Conservation (phyloP, 2,113 vertebrate genomes). For the Nibea coibor region DNA sequence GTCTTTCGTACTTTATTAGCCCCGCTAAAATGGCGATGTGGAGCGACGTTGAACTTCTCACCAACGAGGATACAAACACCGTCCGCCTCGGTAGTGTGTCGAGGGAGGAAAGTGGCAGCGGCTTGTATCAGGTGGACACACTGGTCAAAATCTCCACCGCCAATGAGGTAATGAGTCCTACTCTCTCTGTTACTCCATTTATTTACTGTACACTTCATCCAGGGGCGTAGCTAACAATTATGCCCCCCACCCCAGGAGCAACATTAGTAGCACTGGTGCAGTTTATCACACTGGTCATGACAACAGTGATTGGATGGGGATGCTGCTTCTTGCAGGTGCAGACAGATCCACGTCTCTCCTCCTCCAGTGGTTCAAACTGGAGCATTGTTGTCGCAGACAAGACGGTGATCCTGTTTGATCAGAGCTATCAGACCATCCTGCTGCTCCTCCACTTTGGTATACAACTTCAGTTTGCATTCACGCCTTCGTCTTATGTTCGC, state of each 20-base stretch:
- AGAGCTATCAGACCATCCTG: conserved; percentile 86
- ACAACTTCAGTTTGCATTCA: neutral
- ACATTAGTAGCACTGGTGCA: neutral
- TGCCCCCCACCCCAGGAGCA: neutral
- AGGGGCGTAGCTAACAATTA: neutral
- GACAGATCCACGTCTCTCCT: conserved; percentile 83
- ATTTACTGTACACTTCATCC: neutral
- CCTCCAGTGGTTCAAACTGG: conserved; percentile 82
- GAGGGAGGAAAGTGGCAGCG: conserved; percentile 85
- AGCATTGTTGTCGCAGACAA: conserved; percentile 88
- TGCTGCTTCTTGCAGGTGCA: conserved; percentile 79
- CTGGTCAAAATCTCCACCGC: conserved; percentile 88
- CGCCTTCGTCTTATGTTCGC: neutral
- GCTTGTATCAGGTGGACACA: conserved; percentile 91
- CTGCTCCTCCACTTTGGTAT: conserved; percentile 93
- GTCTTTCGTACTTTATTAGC: neutral
- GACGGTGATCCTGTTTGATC: conserved; percentile 91
- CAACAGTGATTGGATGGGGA: neutral
- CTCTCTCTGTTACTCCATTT: neutral
- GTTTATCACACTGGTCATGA: neutral
- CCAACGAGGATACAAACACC: conserved; percentile 89
- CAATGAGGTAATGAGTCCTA: conserved; percentile 83
- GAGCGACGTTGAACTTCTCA: conserved; percentile 90
- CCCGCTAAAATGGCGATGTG: conserved; percentile 85
- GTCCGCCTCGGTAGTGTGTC: conserved; percentile 81